These are phyloP conservation scores for Drosophila burlai DNA, from an alignment of 1,140 invertebrate genomes.

Conservation along the genomic window DNA sequence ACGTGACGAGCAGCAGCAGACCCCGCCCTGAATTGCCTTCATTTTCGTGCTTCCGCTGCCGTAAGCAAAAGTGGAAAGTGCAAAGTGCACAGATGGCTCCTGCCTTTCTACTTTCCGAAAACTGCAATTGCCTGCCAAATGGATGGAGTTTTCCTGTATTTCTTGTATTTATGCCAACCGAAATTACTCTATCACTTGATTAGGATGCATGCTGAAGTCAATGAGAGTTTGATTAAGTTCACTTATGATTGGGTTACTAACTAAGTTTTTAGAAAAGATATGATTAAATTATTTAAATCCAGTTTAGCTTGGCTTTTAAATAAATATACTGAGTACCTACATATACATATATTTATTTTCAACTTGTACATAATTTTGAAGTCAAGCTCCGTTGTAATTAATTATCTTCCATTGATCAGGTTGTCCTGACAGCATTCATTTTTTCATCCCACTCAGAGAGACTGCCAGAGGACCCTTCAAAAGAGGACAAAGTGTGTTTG, in stretches of 20 bases:
- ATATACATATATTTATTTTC: too few species aligned
- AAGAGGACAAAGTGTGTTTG: constrained; percentile 1
- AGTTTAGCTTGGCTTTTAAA: too few species aligned
- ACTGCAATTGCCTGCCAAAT: constrained; percentile 20
- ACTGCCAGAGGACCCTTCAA: too few species aligned
- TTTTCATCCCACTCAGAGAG: not conserved
- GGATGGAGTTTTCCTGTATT: not conserved
- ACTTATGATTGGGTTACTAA: too few species aligned
- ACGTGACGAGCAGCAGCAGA: constrained; percentile 48
- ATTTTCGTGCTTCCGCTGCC: constrained; percentile 63
- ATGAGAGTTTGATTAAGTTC: not conserved
- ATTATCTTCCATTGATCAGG: not conserved
- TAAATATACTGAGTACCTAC: too few species aligned
- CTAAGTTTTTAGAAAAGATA: too few species aligned
- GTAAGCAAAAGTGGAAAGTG: constrained; percentile 28
- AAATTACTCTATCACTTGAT: constrained; percentile 16
- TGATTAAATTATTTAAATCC: too few species aligned
- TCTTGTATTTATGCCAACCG: not conserved
- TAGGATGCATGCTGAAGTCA: not conserved
- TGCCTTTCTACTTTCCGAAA: not conserved
- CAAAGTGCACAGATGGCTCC: constrained; percentile 20
- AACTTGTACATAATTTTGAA: not conserved
- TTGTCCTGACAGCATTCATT: not conserved
- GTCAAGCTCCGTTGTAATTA: not conserved
- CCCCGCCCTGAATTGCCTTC: constrained; percentile 58